Evolutionary conservation across 1,140 invertebrate genomes (phyloP).

Genomic region (Lepidurus packardi): DNA sequence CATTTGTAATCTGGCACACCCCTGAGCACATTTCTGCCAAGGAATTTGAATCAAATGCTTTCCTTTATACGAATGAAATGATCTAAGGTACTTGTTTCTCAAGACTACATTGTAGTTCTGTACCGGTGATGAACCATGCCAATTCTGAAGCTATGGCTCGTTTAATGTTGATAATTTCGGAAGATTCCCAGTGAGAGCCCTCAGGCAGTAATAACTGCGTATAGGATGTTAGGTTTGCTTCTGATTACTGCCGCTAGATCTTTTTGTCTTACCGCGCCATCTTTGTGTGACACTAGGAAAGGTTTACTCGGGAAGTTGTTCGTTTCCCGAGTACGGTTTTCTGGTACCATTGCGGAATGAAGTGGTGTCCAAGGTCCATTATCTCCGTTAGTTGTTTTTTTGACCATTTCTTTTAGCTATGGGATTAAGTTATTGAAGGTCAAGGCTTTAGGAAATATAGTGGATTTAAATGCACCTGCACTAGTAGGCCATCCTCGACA

Average conservation of each 20-base stretch:
- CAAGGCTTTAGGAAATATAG: background rate
- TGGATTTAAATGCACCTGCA: background rate
- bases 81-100: background rate
- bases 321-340: background rate
- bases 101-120: background rate
- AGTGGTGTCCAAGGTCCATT: slow-evolving; percentile 12
- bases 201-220: background rate
- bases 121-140: background rate
- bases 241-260: background rate
- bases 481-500: background rate
- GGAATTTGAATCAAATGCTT: background rate
- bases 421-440: background rate
- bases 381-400: background rate
- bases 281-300: background rate
- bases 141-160: background rate
- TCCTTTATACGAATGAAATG: background rate
- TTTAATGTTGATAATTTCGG: background rate
- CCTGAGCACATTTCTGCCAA: background rate
- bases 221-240: background rate
- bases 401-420: background rate
- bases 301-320: background rate
- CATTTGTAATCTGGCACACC: background rate
- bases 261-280: background rate
- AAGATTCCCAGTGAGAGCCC: background rate
- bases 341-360: background rate